phyloP scores from a whole-genome alignment of 2,888 invertebrate species.

The Elysia crispata region DNA sequence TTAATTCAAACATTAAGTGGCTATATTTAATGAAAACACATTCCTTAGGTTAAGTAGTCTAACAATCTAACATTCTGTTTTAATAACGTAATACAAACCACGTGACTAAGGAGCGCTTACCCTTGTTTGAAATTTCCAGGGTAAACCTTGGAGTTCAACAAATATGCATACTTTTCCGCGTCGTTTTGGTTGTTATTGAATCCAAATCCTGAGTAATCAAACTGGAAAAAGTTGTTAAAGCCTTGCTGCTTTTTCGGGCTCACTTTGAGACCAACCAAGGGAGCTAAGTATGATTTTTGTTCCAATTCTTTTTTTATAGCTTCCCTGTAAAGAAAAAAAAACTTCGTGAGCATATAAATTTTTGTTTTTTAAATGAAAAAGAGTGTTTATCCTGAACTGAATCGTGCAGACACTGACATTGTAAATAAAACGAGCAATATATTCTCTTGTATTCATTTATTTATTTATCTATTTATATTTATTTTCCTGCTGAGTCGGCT shows the following conservation, averaged over 20 bases:
- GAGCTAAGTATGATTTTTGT: slow-evolving; percentile 2
- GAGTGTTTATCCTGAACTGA: too few species aligned
- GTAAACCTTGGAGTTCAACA: neutral
- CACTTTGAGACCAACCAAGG: slow-evolving; percentile 13
- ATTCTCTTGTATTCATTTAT: too few species aligned
- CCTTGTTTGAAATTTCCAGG: slow-evolving; percentile 5
- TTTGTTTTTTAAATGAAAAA: too few species aligned
- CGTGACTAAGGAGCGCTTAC: neutral
- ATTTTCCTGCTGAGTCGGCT: too few species aligned
- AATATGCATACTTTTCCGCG: slow-evolving; percentile 4
- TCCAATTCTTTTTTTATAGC: slow-evolving; percentile 15
- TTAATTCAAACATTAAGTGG: too few species aligned
- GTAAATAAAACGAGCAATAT: too few species aligned
- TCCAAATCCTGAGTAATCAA: slow-evolving; percentile 6
- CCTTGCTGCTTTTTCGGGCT: neutral
- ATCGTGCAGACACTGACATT: too few species aligned
- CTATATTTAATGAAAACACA: too few species aligned
- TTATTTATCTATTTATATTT: too few species aligned
- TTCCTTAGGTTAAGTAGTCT: too few species aligned
- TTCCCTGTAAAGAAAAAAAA: slow-evolving; percentile 1
- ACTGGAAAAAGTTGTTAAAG: neutral
- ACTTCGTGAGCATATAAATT: neutral
- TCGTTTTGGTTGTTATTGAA: neutral
- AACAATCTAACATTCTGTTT: too few species aligned
- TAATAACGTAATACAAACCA: too few species aligned